phyloP scores from a whole-genome alignment of 2,888 invertebrate genomes.

The Drosophila conformis region DNA sequence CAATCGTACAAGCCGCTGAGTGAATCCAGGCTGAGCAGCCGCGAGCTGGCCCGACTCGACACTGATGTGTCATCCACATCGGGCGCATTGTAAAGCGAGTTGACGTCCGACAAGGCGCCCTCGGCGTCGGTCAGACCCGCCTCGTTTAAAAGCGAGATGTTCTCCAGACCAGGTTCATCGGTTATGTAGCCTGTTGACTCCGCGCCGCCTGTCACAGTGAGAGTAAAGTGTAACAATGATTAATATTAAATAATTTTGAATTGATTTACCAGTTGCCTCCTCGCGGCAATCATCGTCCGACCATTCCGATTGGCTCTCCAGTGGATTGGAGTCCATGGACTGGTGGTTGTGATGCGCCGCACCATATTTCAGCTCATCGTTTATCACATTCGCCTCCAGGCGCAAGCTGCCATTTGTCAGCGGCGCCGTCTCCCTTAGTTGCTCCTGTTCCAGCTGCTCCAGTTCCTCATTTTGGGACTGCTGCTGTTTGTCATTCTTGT shows the following conservation, averaged over 20 bases:
- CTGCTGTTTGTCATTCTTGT: slow-evolving; percentile 42
- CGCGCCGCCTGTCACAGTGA: slow-evolving; percentile 85
- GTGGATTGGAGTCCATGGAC: slow-evolving; percentile 85
- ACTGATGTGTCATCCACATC: slow-evolving; percentile 91
- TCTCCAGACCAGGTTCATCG: slow-evolving; percentile 94
- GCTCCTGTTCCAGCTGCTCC: slow-evolving; percentile 57
- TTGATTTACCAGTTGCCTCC: slow-evolving; percentile 86
- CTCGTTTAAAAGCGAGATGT: slow-evolving; percentile 93
- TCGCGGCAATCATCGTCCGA: slow-evolving; percentile 89
- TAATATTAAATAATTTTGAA: not conserved
- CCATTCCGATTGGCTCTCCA: slow-evolving; percentile 94
- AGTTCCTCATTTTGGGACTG: slow-evolving; percentile 47
- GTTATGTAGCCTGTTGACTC: slow-evolving; percentile 94
- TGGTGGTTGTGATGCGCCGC: slow-evolving; percentile 85
- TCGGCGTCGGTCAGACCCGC: slow-evolving; percentile 94
- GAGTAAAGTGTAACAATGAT: not conserved
- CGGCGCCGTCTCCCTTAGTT: slow-evolving; percentile 52
- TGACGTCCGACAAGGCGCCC: slow-evolving; percentile 94
- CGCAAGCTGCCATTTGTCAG: slow-evolving; percentile 58
- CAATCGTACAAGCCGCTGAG: slow-evolving; percentile 92
- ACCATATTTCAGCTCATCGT: slow-evolving; percentile 85
- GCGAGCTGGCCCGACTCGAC: slow-evolving; percentile 93
- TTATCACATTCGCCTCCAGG: slow-evolving; percentile 84
- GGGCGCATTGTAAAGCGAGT: slow-evolving; percentile 90
- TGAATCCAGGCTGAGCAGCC: slow-evolving; percentile 92